Base-by-base conservation (phyloP, 2,797 vertebrate species). In the Darevskia nairensis region DNA sequence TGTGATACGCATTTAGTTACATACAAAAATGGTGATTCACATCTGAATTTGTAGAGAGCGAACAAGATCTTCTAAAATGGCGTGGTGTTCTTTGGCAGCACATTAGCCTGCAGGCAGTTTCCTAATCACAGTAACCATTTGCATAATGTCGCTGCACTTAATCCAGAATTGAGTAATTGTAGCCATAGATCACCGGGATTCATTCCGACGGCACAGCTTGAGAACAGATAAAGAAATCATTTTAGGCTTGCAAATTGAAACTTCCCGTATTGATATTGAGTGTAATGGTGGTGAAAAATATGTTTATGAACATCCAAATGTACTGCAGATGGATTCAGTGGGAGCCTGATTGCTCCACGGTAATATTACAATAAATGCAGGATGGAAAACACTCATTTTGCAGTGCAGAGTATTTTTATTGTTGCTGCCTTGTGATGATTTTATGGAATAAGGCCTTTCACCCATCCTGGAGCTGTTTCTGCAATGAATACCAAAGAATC, bases 321-420 rank as follows among this genome's bases (percentile, higher is more conserved):
- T 86, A 80, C 89, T 72, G 59, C 17, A 0, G 21, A 68, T 21
- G 61, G 25, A 76, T 90, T 85, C 71, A 19, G 68, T 79, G 83
- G 86, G 89, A 1, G 5, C 2, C 9, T 88, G 19, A 85, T 81
- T 82, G 1, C 87, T 89, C 55, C 72, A 83, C 75, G 0, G 0
- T 2, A 55, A 29, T 66, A 35, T 25, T 85, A 84, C 86, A 93
- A 92, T 88, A 88, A 89, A 86, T 87, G 94, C 80, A 81, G 91
- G 90, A 91, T 89, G 89, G 92, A 93, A 95, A 94, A 94, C 91
- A 92, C 85, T 92, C 86, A 88, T 94, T 93, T 94, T 92, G 92
- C 94, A 92, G 92, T 82, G 86, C 77, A 59, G 80, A 81, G 25
- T 35, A 35, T 82, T 83, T 76, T 41, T 25, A 78, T n/a, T 77